Evolutionary conservation across 2,797 vertebrate species (phyloP).

Genomic region (Artibeus lituratus): DNA sequence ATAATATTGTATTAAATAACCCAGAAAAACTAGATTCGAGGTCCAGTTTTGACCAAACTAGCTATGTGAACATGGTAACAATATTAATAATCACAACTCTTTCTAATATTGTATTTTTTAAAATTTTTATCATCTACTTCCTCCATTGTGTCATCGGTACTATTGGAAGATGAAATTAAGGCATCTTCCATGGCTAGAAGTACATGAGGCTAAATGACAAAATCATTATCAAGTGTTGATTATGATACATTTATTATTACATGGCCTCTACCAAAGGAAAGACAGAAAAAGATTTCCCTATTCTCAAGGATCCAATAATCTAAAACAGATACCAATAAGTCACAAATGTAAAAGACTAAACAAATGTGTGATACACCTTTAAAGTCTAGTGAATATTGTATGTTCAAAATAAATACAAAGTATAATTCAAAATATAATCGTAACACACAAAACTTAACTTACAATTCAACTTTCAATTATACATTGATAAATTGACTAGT

Average conservation of each 20-base stretch:
- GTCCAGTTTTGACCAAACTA: neutral
- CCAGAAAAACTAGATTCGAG: neutral
- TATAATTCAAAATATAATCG: neutral
- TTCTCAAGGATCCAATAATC: neutral
- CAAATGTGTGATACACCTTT: neutral
- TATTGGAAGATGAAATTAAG: neutral
- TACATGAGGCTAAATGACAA: neutral
- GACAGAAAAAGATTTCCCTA: neutral
- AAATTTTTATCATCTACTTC: neutral
- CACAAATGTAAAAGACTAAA: neutral
- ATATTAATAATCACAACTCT: neutral
- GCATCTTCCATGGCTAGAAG: neutral
- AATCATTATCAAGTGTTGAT: neutral
- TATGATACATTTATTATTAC: neutral
- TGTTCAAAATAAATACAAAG: neutral
- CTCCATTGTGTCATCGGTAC: neutral
- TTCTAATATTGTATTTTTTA: neutral
- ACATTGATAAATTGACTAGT: neutral
- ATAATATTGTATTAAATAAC: slow-evolving; percentile 5
- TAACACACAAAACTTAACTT: neutral
- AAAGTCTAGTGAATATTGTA: neutral
- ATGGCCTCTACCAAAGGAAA: neutral
- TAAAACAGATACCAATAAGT: neutral
- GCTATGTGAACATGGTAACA: neutral
- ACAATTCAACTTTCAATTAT: neutral